Base-by-base conservation (phyloP, 1,140 invertebrate genomes). In the Drosophila lini region DNA sequence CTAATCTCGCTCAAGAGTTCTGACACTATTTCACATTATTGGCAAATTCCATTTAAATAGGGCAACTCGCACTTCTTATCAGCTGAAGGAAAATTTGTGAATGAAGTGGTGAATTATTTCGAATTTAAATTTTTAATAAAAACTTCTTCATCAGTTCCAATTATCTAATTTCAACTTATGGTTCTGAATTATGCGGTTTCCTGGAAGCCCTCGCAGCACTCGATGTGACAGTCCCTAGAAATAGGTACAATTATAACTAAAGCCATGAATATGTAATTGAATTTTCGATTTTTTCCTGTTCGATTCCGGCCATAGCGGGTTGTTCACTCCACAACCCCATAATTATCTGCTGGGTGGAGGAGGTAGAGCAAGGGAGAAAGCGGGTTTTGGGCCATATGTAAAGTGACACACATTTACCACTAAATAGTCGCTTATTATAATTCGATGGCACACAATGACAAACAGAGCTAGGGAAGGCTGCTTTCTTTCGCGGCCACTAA, bases 381-480 rank as follows among this genome's bases (percentile, higher is more conserved):
- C 19, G 7, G 53, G 19, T 59, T 58, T 61, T 36, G 44, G 44
- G 48, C 34, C 55, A 38, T 65, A 74, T 80, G 74, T 68, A 74
- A 80, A 89, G 80, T 89, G 85, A 83, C 80, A 89, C 74, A 89
- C 80, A 83, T 88, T 88, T 88, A 71, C 83, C 84, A 80, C 80
- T 89, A 89, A 88, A 88, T 71, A 83, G 84, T 89, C 84, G 80
- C 52, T 65, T 82, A 88, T 84, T 89, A 89, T 89, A 88, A 88
- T 89, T 88, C 80, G 83, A 89, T 89, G 83, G 80, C 84, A 89
- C 84, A 89, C 83, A 82, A 73, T 82, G 76, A 79, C 75, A 82
- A 74, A 60, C 63, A 53, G 76, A 67, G 25, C 74, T 63, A 47
- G 45, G 42, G 55, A 59, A 62, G 55, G 34, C 16, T 40, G 41